A percentile compares a stretch with the other conserved stretches of the same genome.
phyloP scores from a whole-genome alignment of 2,113 vertebrate genomes.

The Eretmochelys imbricata region DNA sequence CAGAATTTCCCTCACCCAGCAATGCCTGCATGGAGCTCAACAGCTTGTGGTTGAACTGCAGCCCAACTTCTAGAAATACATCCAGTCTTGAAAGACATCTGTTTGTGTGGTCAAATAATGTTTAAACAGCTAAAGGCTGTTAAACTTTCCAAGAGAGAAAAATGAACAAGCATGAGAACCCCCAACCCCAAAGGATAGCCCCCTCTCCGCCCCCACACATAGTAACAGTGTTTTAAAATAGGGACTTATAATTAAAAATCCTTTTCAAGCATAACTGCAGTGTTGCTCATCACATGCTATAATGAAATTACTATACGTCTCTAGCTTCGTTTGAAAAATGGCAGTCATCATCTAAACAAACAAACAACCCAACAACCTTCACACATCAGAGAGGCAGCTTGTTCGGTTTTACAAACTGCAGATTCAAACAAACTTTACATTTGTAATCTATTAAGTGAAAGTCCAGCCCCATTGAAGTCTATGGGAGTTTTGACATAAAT shows the following conservation, averaged over 20 bases:
- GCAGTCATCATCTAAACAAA: not conserved
- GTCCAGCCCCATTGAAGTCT: not conserved
- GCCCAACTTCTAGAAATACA: not conserved
- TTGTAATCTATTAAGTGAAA: slow-evolving; percentile 10
- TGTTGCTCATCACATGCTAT: not conserved
- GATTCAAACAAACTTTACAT: not conserved
- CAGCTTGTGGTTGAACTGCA: not conserved
- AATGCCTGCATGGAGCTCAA: not conserved
- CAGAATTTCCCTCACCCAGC: not conserved
- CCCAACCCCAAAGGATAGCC: not conserved
- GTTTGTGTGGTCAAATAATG: not conserved
- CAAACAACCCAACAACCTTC: not conserved
- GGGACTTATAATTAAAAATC: not conserved
- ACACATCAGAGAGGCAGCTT: not conserved
- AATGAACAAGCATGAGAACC: not conserved
- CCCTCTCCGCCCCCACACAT: not conserved
- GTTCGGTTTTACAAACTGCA: not conserved
- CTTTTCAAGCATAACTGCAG: not conserved
- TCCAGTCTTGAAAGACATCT: not conserved
- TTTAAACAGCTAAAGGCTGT: not conserved
- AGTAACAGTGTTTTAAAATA: slow-evolving; percentile 2
- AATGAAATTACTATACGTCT: not conserved
- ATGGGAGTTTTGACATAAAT: not conserved
- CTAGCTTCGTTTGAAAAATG: not conserved
- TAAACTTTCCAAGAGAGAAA: not conserved